These are phyloP conservation scores for Diplodus puntazzo DNA, from an alignment of 2,797 vertebrate genomes.

Conservation along the genomic window DNA sequence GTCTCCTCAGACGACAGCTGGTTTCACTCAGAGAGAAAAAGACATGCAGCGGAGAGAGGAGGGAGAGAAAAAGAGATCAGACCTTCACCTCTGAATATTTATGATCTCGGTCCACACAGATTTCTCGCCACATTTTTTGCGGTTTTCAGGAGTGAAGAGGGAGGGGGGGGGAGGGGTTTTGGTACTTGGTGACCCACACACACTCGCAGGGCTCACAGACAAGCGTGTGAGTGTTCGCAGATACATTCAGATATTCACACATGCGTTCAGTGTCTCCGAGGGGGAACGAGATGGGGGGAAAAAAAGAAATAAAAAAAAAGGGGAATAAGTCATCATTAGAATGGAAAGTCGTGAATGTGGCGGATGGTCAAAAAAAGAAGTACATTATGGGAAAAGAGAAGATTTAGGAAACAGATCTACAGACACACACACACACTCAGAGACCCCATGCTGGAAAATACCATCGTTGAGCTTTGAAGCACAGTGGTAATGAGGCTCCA, in stretches of 20 bases:
- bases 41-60: constrained; percentile 55
- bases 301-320: constrained; percentile 4
- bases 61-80: constrained; percentile 66
- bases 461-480: constrained; percentile 78
- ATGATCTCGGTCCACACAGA: constrained; percentile 73
- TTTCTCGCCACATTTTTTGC: constrained; percentile 80
- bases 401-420: constrained; percentile 63
- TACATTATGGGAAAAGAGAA: constrained; percentile 39
- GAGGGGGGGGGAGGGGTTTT: constrained; percentile 27
- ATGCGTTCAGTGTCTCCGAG: constrained; percentile 31
- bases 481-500: constrained; percentile 81
- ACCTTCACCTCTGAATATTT: constrained; percentile 83
- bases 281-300: constrained; percentile 8
- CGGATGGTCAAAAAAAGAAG: constrained; percentile 35
- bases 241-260: constrained; percentile 66
- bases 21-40: constrained; percentile 77
- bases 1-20: constrained; percentile 80
- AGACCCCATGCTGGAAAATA: constrained; percentile 74
- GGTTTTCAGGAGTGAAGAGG: constrained; percentile 50
- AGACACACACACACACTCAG: constrained; percentile 24
- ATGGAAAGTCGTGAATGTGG: constrained; percentile 65
- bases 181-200: constrained; percentile 66
- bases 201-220: constrained; percentile 37
- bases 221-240: constrained; percentile 56
- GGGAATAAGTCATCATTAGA: constrained; percentile 58